Conservation (phyloP, 2,797 vertebrate species). For the Schizothorax lantsangensis region DNA sequence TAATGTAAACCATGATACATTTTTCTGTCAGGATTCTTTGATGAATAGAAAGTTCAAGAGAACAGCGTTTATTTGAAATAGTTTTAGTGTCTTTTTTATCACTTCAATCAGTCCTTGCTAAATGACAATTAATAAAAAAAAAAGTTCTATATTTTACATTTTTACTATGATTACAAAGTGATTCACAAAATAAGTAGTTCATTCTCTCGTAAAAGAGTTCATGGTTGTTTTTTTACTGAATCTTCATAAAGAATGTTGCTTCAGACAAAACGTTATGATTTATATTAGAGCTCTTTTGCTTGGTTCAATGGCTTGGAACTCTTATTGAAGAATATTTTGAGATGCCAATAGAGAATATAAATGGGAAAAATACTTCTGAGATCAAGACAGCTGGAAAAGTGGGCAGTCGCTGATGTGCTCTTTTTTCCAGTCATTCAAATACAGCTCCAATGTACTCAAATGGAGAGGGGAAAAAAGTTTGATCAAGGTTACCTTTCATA, state of each 20-base stretch:
- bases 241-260: background rate
- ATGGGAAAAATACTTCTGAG: background rate
- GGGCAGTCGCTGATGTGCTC: background rate
- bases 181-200: background rate
- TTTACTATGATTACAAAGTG: background rate
- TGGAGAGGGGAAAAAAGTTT: background rate
- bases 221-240: background rate
- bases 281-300: background rate
- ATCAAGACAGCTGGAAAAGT: background rate
- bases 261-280: background rate
- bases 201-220: background rate
- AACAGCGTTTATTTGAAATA: background rate
- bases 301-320: background rate
- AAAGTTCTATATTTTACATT: background rate
- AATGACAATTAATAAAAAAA: background rate
- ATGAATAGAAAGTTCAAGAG: background rate
- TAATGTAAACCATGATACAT: background rate
- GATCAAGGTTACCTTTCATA: background rate
- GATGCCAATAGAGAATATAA: background rate
- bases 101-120: background rate
- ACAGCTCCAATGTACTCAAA: background rate
- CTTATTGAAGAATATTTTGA: background rate
- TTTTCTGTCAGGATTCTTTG: background rate
- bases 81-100: background rate
- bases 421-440: background rate